Percentiles rank a stretch among this genome's conserved stretches.
These are phyloP conservation scores for Rhodeus uyekii DNA, from an alignment of 2,797 vertebrate genomes.

Conservation along the genomic window DNA sequence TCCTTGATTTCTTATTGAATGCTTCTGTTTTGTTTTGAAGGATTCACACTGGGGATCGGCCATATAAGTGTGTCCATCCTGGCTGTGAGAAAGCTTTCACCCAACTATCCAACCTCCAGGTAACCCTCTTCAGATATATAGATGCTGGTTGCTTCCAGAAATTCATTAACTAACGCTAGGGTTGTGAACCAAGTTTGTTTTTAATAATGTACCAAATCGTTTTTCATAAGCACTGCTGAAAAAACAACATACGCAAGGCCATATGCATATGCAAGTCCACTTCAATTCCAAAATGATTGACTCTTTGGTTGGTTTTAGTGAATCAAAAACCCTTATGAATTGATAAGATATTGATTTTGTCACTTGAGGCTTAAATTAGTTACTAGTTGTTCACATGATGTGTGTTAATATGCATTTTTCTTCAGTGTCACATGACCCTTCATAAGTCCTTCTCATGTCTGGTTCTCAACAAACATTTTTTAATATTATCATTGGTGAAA, in stretches of 20 bases:
- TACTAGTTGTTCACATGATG: background rate
- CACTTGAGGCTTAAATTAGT: background rate
- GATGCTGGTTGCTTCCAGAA: background rate
- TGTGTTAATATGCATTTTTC: background rate
- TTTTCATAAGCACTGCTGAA: background rate
- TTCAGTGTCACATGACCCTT: background rate
- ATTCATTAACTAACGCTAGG: background rate
- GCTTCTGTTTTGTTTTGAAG: conserved; percentile 65
- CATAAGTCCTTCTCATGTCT: background rate
- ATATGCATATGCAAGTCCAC: background rate
- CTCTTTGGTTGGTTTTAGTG: background rate
- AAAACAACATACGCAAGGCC: background rate
- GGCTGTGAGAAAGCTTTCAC: conserved; percentile 98
- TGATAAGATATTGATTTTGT: no score
- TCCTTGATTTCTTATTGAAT: background rate
- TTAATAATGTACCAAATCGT: background rate
- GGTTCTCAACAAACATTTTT: background rate
- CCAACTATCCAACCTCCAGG: conserved; percentile 97
- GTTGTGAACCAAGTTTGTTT: background rate
- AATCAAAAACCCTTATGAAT: background rate
- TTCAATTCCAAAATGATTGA: background rate
- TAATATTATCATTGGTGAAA: background rate
- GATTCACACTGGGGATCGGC: conserved; percentile 96
- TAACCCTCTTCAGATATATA: conserved; percentile 58
- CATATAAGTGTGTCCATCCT: conserved; percentile 96